These are phyloP conservation scores for Gulo gulo DNA, from an alignment of 2,113 vertebrate species.

Conservation along the genomic window DNA sequence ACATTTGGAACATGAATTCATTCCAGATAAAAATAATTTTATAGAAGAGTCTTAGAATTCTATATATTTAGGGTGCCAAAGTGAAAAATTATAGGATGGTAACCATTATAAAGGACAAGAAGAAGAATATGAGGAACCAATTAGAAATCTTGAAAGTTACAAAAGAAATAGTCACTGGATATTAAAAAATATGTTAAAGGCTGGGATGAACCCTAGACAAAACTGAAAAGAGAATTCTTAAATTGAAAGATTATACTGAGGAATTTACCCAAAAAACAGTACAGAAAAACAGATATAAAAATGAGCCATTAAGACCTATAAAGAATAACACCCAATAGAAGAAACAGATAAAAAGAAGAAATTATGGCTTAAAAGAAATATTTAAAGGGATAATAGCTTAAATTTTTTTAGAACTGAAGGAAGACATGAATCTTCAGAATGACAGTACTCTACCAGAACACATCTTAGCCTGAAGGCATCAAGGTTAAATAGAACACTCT, in stretches of 20 bases:
- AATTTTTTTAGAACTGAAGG: not conserved
- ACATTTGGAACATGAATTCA: not conserved
- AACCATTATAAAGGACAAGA: not conserved
- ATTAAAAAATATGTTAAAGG: not conserved
- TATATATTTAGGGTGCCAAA: not conserved
- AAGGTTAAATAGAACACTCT: not conserved
- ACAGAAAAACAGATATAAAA: not conserved
- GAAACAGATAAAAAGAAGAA: not conserved
- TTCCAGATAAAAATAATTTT: not conserved
- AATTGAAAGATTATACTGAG: not conserved
- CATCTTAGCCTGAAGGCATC: not conserved
- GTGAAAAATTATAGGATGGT: not conserved
- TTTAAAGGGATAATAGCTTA: not conserved
- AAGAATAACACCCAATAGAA: not conserved
- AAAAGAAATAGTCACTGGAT: not conserved
- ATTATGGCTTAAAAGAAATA: not conserved
- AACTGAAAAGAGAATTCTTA: not conserved
- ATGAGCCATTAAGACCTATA: not conserved
- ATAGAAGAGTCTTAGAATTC: not conserved
- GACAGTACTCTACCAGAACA: not conserved
- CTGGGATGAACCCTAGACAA: not conserved
- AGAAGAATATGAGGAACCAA: not conserved
- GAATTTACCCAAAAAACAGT: not conserved
- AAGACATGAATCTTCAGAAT: not conserved
- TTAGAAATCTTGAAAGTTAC: not conserved